Evolutionary conservation across 1,140 invertebrate genomes (phyloP), one percentile per base, ranked within the genome.

Genomic region (Teleogryllus occipitalis): DNA sequence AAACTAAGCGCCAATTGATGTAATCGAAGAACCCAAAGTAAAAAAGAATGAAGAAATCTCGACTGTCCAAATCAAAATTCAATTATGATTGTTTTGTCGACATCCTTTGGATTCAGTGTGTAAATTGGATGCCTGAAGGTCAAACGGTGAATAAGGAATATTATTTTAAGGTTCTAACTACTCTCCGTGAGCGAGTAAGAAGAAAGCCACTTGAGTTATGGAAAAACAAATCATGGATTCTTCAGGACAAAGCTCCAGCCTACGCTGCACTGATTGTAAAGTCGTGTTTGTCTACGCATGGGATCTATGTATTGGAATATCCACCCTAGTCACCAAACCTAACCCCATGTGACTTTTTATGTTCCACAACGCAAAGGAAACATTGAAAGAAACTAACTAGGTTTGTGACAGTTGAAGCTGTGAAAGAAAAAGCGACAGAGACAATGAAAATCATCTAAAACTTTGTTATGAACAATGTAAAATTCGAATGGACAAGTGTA

Each of bases 131-230:
- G n/a, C 75, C 75, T 76, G 75, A 76, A 46, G 75, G 75, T 76
- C 75, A 76, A 46, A 39, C 75, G 14, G 14, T 78, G 15, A 78
- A 72, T 76, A n/a, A 76, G 75, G 27, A 39, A 39, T 46, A 83
- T 75, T 84, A 85, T 75, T 65, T 78, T 74, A 78, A 84, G 7
- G 82, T 86, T 75, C 76, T 85, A 77, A 80, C 73, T 72, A 80
- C 78, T 76, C 79, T 85, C 27, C 78, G 82, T 74, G 81, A 82
- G 74, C 18, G 65, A 78, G 73, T 80, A 46, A 22, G 78, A 73
- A 77, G 47, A 79, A 81, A 82, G 48, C 22, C 80, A 73, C 80
- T 48, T 10, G 75, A 80, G 8, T 74, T 81, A 75, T 80, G 79
- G 81, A 79, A 81, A 48, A 81, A 78, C 75, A 78, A 80, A 21